phyloP scores from a whole-genome alignment of 2,797 vertebrate genomes.

The Bucorvus abyssinicus region DNA sequence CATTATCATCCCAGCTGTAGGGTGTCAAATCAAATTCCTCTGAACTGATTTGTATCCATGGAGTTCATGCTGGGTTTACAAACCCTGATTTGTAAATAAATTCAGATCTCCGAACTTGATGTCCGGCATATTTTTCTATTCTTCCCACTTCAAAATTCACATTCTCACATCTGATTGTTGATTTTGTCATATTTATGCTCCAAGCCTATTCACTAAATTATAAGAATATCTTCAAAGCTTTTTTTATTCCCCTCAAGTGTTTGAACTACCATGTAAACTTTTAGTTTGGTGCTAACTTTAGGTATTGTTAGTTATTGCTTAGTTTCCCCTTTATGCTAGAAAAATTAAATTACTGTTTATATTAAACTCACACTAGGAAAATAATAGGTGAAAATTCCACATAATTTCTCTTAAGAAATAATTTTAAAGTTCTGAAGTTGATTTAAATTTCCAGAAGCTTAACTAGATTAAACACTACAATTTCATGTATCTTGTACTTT shows the following conservation, averaged over 20 bases:
- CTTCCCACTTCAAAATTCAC: background rate
- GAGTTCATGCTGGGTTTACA: slow-evolving; percentile 59
- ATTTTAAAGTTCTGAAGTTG: background rate
- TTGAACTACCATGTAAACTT: background rate
- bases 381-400: background rate
- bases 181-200: background rate
- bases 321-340: background rate
- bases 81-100: slow-evolving; percentile 26
- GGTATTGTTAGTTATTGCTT: background rate
- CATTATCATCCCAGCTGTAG: background rate
- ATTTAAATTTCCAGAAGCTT: background rate
- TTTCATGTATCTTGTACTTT: background rate
- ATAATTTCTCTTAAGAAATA: background rate
- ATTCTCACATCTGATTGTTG: background rate
- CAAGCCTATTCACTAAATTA: background rate
- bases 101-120: background rate
- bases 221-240: background rate
- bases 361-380: background rate
- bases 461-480: background rate
- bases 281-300: background rate
- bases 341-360: background rate
- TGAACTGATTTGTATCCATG: background rate
- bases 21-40: slow-evolving; percentile 29
- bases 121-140: background rate
- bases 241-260: background rate